These are phyloP conservation scores for Gorsachius goisagi DNA, from an alignment of 2,113 vertebrate species.

Conservation along the genomic window DNA sequence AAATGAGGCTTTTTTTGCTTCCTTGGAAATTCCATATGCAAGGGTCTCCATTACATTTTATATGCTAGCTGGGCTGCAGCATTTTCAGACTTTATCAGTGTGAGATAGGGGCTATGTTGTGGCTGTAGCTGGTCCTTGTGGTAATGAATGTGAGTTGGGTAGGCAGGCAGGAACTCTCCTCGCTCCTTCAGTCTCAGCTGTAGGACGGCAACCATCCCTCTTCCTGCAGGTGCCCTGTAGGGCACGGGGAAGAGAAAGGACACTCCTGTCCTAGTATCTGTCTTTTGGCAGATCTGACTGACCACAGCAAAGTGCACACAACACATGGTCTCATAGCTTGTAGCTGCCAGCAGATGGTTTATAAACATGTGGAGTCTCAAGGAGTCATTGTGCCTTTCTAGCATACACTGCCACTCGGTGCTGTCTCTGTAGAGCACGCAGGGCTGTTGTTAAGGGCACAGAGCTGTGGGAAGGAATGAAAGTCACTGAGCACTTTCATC, in stretches of 20 bases:
- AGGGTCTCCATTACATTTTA: background rate
- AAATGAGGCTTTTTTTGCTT: background rate
- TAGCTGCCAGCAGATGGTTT: background rate
- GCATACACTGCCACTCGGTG: background rate
- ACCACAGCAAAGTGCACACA: rapidly evolving
- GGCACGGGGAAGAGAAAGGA: rapidly evolving
- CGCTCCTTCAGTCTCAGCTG: rapidly evolving
- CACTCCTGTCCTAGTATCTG: background rate
- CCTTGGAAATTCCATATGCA: background rate
- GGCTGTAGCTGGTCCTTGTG: background rate
- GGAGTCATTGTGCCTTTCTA: conserved; percentile 21
- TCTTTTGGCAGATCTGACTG: background rate
- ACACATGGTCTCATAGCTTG: rapidly evolving
- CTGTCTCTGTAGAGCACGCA: background rate
- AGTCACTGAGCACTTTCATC: background rate
- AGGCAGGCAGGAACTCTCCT: background rate
- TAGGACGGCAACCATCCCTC: background rate
- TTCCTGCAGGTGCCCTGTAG: background rate
- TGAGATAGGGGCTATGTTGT: background rate
- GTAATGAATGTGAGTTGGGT: background rate
- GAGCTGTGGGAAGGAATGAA: background rate
- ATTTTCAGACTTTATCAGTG: background rate
- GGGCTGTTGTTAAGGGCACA: background rate
- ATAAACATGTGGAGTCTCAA: background rate
- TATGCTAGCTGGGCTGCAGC: background rate